Base-by-base conservation (phyloP, 2,888 invertebrate genomes). In the Mesorhabditis sp. region DNA sequence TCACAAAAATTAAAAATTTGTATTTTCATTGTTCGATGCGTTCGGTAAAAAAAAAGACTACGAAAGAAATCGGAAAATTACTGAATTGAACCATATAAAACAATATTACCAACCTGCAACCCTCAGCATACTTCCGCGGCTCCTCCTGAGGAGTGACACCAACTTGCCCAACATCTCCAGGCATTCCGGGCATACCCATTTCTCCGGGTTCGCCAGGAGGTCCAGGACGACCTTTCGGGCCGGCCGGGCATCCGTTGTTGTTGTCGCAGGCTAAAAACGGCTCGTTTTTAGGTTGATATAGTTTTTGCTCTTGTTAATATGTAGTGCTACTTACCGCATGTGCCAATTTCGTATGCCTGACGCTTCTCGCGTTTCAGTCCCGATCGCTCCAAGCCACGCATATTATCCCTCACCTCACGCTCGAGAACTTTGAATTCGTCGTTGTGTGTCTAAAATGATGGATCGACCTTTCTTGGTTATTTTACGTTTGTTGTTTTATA, bases 361-460 rank as follows among this genome's bases (percentile, higher is more conserved):
- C 58, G 7, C 58, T 50, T 50, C 58, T 10, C 58, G n/a, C 7
- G 7, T 50, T n/a, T 50, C n/a, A n/a, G 58, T n/a, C n/a, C 58
- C 10, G n/a, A 50, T 13, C 58, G 7, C 58, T 50, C n/a, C 58
- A 50, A 50, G 7, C 58, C 58, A 50, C 7, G 58, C 28, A 28
- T 28, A 28, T 28, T 28, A 28, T 28, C 28, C 58, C 58, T 50
- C 58, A 50, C 73, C 43, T 74, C 70, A 42, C 66, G 45, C 62
- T 77, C 77, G 62, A 77, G 58, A 0, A 71, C 73, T 10, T 69
- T 28, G 62, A 77, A 77, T 45, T 77, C 77, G 45, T 73, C 72
- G 41, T 72, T 74, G 42, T 77, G 74, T 4, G 67, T 71, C 67
- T 73, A 43, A 15, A 72, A 70, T 50, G 4, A 28, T 28, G 28